Conservation (phyloP, 1,140 invertebrate species). For the Penaeus chinensis region DNA sequence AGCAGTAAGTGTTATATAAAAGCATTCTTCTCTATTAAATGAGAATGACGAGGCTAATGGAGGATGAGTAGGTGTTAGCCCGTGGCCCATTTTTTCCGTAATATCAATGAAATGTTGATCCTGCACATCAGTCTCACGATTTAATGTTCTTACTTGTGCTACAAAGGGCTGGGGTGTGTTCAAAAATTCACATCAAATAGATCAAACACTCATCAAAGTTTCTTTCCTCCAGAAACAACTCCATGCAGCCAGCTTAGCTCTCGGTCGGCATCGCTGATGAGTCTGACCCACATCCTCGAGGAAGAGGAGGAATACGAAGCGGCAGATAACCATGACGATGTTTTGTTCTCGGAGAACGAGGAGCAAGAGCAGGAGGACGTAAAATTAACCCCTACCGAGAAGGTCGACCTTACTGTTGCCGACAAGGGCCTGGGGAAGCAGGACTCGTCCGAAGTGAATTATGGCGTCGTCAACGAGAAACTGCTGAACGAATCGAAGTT, state of each 20-base stretch:
- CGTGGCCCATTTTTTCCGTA: too few relatives aligned
- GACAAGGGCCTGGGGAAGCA: not conserved
- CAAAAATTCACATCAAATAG: not conserved
- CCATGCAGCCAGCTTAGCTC: constrained; percentile 33
- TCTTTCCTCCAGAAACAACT: not conserved
- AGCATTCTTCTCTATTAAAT: too few relatives aligned
- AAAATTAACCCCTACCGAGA: not conserved
- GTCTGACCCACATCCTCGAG: constrained; percentile 39
- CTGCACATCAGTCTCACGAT: too few relatives aligned
- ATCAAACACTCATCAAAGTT: not conserved
- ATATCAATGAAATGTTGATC: too few relatives aligned
- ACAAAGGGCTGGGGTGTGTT: not conserved
- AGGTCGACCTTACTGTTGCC: not conserved
- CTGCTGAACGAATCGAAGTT: not conserved
- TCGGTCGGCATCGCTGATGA: constrained; percentile 35
- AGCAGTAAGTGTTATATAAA: too few relatives aligned
- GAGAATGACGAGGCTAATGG: too few relatives aligned
- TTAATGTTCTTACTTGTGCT: too few relatives aligned
- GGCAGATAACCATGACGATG: not conserved
- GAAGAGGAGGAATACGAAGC: constrained; percentile 45
- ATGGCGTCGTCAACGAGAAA: not conserved
- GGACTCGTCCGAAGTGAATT: not conserved
- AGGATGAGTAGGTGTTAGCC: too few relatives aligned
- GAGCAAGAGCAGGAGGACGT: not conserved
- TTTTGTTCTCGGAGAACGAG: constrained; percentile 5